These are phyloP conservation scores for Acrocephalus arundinaceus DNA, from an alignment of 2,113 vertebrate species.

Conservation along the genomic window DNA sequence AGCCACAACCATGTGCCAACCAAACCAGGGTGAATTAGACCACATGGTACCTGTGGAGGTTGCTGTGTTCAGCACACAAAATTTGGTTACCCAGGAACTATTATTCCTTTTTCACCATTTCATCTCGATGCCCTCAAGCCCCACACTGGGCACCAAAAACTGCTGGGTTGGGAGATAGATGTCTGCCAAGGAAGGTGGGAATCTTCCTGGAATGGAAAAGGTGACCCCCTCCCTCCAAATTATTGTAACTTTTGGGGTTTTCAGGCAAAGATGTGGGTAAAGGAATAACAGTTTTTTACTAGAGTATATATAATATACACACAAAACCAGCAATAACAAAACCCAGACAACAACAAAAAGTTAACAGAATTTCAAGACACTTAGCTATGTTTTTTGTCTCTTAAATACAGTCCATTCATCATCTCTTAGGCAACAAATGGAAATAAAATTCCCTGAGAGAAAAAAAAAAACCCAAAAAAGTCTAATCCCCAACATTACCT, in stretches of 20 bases:
- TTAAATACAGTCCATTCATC: not conserved
- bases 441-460: not conserved
- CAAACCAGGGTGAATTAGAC: not conserved
- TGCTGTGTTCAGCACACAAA: not conserved
- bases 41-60: fast-evolving
- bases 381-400: not conserved
- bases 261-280: not conserved
- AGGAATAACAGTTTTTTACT: not conserved
- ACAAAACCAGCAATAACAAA: not conserved
- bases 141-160: not conserved
- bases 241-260: not conserved
- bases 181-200: not conserved
- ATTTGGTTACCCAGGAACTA: not conserved
- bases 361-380: not conserved
- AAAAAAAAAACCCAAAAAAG: not conserved
- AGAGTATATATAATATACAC: not conserved
- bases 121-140: fast-evolving
- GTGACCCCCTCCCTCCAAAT: not conserved
- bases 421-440: not conserved
- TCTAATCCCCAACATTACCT: not conserved
- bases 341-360: not conserved
- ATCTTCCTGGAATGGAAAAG: not conserved
- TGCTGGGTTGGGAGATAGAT: not conserved
- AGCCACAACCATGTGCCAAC: too few species aligned
- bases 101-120: not conserved